A percentile compares a stretch with the other conserved stretches of the same genome.
These are phyloP conservation scores for Augochlora pura DNA, from an alignment of 1,140 invertebrate genomes.

Conservation along the genomic window DNA sequence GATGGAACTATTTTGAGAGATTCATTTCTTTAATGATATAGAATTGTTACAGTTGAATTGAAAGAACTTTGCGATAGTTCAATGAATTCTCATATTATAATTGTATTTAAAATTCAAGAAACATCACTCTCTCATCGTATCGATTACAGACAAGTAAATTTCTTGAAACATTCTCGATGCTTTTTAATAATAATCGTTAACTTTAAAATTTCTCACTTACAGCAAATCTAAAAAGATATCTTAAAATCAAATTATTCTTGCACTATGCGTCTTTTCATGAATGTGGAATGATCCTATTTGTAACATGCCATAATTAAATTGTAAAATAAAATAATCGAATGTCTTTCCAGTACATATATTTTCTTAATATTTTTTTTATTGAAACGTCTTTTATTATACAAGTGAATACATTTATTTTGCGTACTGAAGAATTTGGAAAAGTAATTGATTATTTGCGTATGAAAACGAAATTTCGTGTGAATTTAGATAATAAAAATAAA, in stretches of 20 bases:
- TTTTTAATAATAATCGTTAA: conserved; percentile 22
- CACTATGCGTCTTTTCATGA: conserved; percentile 6
- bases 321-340: conserved; percentile 7
- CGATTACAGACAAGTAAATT: neutral
- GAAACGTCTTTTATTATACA: too few species aligned
- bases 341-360: neutral
- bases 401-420: neutral
- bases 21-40: conserved; percentile 4
- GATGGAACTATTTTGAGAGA: neutral
- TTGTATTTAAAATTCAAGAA: neutral
- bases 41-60: neutral
- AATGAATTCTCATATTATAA: conserved; percentile 26
- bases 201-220: neutral
- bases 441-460: neutral
- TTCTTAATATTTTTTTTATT: neutral
- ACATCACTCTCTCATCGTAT: neutral
- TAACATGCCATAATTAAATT: conserved; percentile 23
- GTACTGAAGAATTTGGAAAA: neutral
- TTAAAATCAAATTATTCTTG: neutral
- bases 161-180: neutral
- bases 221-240: neutral
- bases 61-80: conserved; percentile 21
- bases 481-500: neutral
- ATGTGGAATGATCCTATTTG: conserved; percentile 21
- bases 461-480: neutral